Evolutionary conservation across 2,888 invertebrate genomes (phyloP).

Genomic region (Crioceris asparagi): DNA sequence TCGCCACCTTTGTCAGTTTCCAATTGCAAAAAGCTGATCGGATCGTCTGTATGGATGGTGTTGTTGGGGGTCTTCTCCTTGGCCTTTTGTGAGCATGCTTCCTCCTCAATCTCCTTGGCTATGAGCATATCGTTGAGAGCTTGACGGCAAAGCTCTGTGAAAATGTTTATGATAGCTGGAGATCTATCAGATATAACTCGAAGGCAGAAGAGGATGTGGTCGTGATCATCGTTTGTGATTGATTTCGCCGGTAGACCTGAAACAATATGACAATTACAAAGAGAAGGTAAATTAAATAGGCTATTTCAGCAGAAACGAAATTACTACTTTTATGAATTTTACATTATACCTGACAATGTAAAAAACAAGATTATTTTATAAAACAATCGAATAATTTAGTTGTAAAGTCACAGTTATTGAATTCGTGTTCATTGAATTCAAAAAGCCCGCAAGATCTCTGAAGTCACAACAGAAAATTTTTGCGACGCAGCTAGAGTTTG

Average conservation of each 20-base stretch:
- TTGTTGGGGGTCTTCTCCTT: slow-evolving; percentile 60
- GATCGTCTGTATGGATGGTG: slow-evolving; percentile 74
- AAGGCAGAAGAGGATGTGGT: slow-evolving; percentile 76
- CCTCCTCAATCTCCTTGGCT: slow-evolving; percentile 65
- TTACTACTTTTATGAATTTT: too few relatives aligned
- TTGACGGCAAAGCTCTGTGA: slow-evolving; percentile 60
- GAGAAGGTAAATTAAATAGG: neutral
- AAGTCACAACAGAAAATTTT: too few relatives aligned
- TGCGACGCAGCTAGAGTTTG: too few relatives aligned
- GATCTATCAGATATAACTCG: slow-evolving; percentile 61
- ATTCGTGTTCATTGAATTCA: too few relatives aligned
- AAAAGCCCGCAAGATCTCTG: too few relatives aligned
- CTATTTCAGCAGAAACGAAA: too few relatives aligned
- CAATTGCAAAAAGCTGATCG: slow-evolving; percentile 72
- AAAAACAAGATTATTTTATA: too few relatives aligned
- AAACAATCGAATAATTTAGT: too few relatives aligned
- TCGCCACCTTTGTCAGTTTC: slow-evolving; percentile 45
- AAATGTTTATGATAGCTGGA: slow-evolving; percentile 57
- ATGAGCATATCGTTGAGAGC: slow-evolving; percentile 75
- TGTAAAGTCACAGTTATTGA: too few relatives aligned
- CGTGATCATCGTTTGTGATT: slow-evolving; percentile 93
- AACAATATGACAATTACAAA: slow-evolving; percentile 11
- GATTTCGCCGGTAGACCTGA: slow-evolving; percentile 53
- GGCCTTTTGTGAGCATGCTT: slow-evolving; percentile 45
- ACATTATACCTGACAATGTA: too few relatives aligned